Base-by-base conservation (phyloP, 1,140 invertebrate species). In the Apis laboriosa region DNA sequence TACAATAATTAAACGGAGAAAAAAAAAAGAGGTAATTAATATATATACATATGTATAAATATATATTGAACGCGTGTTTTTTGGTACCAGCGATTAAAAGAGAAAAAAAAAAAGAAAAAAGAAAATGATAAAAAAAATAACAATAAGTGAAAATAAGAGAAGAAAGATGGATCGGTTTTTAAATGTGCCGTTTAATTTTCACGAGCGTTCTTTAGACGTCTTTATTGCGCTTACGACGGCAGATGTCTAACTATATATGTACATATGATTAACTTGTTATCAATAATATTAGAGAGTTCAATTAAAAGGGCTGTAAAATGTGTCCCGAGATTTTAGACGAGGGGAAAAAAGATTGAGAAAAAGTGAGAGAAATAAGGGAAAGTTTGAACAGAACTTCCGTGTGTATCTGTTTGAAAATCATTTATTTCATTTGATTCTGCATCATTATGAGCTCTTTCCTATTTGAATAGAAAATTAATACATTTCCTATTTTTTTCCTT, bases 1-100 rank as follows among this genome's bases (percentile, higher is more conserved):
- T 92, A 92, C 91, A 92, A 92, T 92, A 93, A 92, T 90, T 92
- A 91, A 88, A 77, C 2, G 9, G 61, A 61, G 34, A 74, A 9
- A 73, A 86, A 66, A 75, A 17, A 61, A 86, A 80, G 64, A 85
- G 64, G 72, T 89, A 84, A 89, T 79, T 83, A 77, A 86, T 88
- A 86, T 73, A 56, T 55, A 72, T 72, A 56, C 4, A 58, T 43
- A 15, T 21, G 15, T 43, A 24, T 9, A 58, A 43, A 43, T 56
- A 73, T 43, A 73, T 43, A 21, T 89, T 83, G 34, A 81, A 77
- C 63, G 77, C 79, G 66, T 83, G 76, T 77, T 77, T 83, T 63
- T 88, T 82, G 61, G 77, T 84, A 79, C 84, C 86, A 83, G 80
- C 51, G 71, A 85, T 21, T 55, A 77, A 77, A 68, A 63, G 83